Evolutionary conservation across 2,888 invertebrate genomes (phyloP).

Genomic region (Bombylius major): DNA sequence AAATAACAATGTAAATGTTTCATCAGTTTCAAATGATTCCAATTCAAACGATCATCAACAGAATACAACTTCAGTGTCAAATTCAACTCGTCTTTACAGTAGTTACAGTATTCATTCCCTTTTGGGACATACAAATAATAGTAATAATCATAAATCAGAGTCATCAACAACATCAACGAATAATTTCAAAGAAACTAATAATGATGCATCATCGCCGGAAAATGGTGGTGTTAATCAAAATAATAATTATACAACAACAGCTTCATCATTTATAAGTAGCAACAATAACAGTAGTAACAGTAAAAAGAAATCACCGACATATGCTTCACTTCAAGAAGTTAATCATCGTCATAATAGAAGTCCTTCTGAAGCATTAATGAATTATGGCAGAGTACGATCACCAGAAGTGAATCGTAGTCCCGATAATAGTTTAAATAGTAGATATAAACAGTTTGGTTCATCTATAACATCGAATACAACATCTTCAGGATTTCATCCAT

Average conservation of each 20-base stretch:
- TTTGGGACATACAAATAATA: conserved; percentile 41
- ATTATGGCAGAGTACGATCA: conserved; percentile 10
- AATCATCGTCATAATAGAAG: conserved; percentile 6
- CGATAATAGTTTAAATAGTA: conserved; percentile 10
- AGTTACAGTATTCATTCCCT: conserved; percentile 79
- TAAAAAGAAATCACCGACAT: conserved; percentile 10
- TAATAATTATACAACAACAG: background rate
- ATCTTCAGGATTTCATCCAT: conserved; percentile 15
- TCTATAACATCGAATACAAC: conserved; percentile 9
- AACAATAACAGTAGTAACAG: conserved; percentile 1
- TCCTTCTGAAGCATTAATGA: conserved; percentile 3
- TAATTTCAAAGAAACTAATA: conserved; percentile 31
- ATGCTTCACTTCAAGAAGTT: conserved; percentile 6
- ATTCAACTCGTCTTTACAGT: conserved; percentile 42
- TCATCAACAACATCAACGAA: conserved; percentile 27
- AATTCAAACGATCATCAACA: background rate
- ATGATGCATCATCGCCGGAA: conserved; percentile 31
- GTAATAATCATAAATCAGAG: conserved; percentile 18
- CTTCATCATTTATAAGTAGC: conserved; percentile 2
- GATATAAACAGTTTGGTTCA: conserved; percentile 9
- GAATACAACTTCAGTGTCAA: conserved; percentile 13
- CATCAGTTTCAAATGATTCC: background rate
- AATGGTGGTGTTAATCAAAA: conserved; percentile 19
- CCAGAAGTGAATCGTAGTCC: conserved; percentile 15
- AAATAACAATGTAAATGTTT: background rate